Percentiles rank a stretch among this genome's conserved stretches.
Conservation (phyloP, 64 coral and sea anemone species). For the Dendrophyllia cribrosa region DNA sequence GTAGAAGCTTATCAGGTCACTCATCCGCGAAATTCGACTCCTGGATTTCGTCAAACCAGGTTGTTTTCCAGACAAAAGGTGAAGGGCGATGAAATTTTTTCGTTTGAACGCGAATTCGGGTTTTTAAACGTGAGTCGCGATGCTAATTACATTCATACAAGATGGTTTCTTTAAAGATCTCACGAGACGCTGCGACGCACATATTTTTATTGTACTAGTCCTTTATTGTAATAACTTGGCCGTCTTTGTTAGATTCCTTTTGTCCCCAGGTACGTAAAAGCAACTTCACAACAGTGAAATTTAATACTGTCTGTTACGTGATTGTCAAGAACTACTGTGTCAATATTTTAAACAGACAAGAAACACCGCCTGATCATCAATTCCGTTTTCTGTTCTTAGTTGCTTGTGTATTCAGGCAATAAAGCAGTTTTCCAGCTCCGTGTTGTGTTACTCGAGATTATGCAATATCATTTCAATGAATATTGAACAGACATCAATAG, state of each 20-base stretch:
- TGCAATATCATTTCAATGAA: slow-evolving; percentile 2
- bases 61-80: slow-evolving; percentile 21
- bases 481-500: slow-evolving; percentile 1
- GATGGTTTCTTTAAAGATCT: slow-evolving; percentile 30
- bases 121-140: slow-evolving; percentile 30
- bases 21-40: slow-evolving; percentile 39
- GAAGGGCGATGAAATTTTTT: neutral
- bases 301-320: slow-evolving; percentile 26
- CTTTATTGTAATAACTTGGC: neutral
- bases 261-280: neutral
- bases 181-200: slow-evolving; percentile 21
- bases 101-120: neutral
- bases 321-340: neutral
- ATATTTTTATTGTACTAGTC: neutral
- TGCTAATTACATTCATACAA: slow-evolving; percentile 36
- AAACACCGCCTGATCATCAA: too few species aligned
- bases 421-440: neutral
- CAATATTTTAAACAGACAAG: neutral
- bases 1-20: neutral
- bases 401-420: neutral
- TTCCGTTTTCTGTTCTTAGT: neutral
- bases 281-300: slow-evolving; percentile 19
- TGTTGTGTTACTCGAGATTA: slow-evolving; percentile 35
- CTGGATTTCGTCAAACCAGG: slow-evolving; percentile 34
- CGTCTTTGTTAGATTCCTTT: slow-evolving; percentile 29